phyloP scores from a whole-genome alignment of 1,140 invertebrate genomes.

The Maconellicoccus hirsutus region DNA sequence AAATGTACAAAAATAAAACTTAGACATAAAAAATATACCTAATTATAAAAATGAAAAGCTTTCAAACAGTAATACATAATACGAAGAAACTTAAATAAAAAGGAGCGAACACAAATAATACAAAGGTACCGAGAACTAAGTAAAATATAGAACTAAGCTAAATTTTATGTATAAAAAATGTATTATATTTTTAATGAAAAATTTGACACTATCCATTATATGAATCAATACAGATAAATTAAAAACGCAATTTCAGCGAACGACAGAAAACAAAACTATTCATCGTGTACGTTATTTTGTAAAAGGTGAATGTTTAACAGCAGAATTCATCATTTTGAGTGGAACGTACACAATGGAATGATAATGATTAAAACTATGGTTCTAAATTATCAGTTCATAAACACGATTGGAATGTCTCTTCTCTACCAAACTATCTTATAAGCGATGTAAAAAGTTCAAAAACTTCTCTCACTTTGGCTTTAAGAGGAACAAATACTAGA shows the following conservation, averaged over 20 bases:
- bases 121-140: background rate
- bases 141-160: background rate
- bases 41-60: background rate
- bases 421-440: too few species aligned
- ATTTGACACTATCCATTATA: too few species aligned
- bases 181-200: background rate
- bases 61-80: background rate
- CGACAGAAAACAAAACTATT: too few species aligned
- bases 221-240: too few species aligned
- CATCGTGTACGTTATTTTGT: too few species aligned
- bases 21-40: background rate
- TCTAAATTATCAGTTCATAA: background rate
- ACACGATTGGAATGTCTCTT: background rate
- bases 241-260: too few species aligned
- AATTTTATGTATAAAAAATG: background rate
- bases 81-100: too few species aligned
- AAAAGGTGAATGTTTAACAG: too few species aligned
- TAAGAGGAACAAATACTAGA: too few species aligned
- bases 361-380: background rate
- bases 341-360: background rate
- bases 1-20: background rate
- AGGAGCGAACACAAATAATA: background rate
- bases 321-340: too few species aligned
- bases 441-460: too few species aligned
- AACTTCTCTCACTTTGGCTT: too few species aligned